Base-by-base conservation (phyloP, 2,797 vertebrate species). In the Crax fasciolata region DNA sequence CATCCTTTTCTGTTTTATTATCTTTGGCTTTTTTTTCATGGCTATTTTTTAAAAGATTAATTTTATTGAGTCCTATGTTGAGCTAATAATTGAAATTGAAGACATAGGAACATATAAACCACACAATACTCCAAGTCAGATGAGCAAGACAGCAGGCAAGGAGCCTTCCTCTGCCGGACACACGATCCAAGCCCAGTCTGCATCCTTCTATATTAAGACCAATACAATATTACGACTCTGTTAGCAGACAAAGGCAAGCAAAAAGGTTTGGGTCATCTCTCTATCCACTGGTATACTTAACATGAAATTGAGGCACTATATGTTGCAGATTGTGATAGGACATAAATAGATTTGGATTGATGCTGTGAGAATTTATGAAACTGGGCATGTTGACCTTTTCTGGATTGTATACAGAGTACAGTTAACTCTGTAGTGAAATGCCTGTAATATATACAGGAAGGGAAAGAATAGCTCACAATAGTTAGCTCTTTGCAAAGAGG, bases 1-100 rank as follows among this genome's bases (percentile, higher is more conserved):
- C 12, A 11, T 95, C 85, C 90, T 80, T 92, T 80, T 70, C 68
- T 83, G 25, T 89, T 91, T 78, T 78, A 62, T 54, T 70, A 46
- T 48, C 41, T 84, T 86, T 82, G 57, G 24, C 63, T 57, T 59
- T 0, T 44, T 65, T 90, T 81, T 55, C 62, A 46, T 41, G 23
- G 43, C 39, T n/a, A 23, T 9, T 89, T 94, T 86, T 89, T 4
- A 58, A 73, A 93, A 61, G 49, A 55, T 66, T 38, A 59, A 6
- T 82, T 78, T 5, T 57, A 12, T 76, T 2, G 21, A 91, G 20
- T 41, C 51, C 35, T 61, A 2, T 74, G 43, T 30, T 82, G 44
- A 48, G 76, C 63, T 66, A 39, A 24, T 8, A 58, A 52, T n/a
- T 72, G 39, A 52, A 87, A 58, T 4, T 19, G 55, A 81, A 93